These are phyloP conservation scores for Drosophila repleta DNA, from an alignment of 1,140 invertebrate genomes.

Conservation along the genomic window DNA sequence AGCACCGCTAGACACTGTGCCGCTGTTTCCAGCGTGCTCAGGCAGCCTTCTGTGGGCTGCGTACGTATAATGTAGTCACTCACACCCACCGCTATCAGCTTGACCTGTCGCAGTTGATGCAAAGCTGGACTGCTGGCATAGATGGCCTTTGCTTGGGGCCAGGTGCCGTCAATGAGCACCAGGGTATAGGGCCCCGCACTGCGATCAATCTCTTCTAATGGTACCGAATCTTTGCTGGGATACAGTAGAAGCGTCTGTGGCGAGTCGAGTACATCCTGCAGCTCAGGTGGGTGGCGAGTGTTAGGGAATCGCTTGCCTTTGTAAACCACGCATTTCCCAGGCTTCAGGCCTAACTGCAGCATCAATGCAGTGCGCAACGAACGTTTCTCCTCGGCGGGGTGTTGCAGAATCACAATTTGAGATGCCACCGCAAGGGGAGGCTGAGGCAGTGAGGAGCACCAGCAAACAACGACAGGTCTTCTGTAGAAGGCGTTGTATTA, in stretches of 20 bases:
- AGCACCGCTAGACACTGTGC: slow-evolving; percentile 91
- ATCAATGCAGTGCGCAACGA: slow-evolving; percentile 95
- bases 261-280: slow-evolving; percentile 88
- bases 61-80: slow-evolving; percentile 97
- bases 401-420: slow-evolving; percentile 93
- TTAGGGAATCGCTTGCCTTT: slow-evolving; percentile 94
- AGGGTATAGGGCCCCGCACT: slow-evolving; percentile 88
- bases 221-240: slow-evolving; percentile 89
- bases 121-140: slow-evolving; percentile 90
- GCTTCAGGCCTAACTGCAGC: slow-evolving; percentile 89
- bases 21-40: slow-evolving; percentile 96
- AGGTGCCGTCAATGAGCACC: slow-evolving; percentile 96
- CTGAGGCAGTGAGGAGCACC: slow-evolving; percentile 92
- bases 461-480: slow-evolving; percentile 93
- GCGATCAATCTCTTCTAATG: slow-evolving; percentile 84
- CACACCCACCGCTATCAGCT: slow-evolving; percentile 88
- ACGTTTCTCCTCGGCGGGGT: slow-evolving; percentile 96
- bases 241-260: slow-evolving; percentile 92
- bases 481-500: slow-evolving; percentile 85
- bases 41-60: slow-evolving; percentile 94
- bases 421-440: slow-evolving; percentile 88
- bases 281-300: slow-evolving; percentile 86
- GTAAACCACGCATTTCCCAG: slow-evolving; percentile 90
- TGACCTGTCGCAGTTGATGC: slow-evolving; percentile 89
- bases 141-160: slow-evolving; percentile 96